A percentile compares a stretch with the other conserved stretches of the same genome.
Evolutionary conservation across 1,140 invertebrate species (phyloP).

Genomic region (Oreohelix idahoensis): DNA sequence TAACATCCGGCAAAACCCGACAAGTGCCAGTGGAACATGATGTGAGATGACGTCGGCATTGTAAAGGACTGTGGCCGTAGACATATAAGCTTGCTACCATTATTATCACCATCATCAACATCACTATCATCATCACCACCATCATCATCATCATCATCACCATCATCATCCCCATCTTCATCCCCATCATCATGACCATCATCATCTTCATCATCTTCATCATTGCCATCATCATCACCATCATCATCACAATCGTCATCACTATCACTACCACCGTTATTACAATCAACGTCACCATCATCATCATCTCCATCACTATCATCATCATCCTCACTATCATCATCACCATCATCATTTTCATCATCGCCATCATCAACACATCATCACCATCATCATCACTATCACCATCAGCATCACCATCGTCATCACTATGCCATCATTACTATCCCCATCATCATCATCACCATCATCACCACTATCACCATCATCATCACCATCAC

Average conservation of each 20-base stretch:
- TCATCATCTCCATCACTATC: not conserved
- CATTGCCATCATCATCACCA: not conserved
- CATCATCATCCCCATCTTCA: not conserved
- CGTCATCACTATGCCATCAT: not conserved
- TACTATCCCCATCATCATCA: not conserved
- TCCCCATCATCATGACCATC: not conserved
- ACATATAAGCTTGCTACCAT: not conserved
- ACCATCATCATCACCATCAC: not conserved
- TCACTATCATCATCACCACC: not conserved
- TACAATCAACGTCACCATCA: not conserved
- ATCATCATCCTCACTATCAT: not conserved
- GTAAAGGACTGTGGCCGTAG: no score
- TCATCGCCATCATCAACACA: slow-evolving; percentile 26
- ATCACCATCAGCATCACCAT: not conserved
- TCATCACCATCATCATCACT: not conserved
- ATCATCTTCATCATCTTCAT: not conserved
- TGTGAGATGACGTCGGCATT: no score
- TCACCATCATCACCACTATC: not conserved
- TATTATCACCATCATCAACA: not conserved
- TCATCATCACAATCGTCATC: not conserved
- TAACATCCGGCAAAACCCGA: no score
- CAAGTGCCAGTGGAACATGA: no score
- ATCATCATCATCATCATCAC: not conserved
- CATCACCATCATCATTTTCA: slow-evolving; percentile 11
- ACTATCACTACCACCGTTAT: not conserved